These are phyloP conservation scores for Nanorana parkeri DNA, from an alignment of 2,113 vertebrate species.

Conservation along the genomic window DNA sequence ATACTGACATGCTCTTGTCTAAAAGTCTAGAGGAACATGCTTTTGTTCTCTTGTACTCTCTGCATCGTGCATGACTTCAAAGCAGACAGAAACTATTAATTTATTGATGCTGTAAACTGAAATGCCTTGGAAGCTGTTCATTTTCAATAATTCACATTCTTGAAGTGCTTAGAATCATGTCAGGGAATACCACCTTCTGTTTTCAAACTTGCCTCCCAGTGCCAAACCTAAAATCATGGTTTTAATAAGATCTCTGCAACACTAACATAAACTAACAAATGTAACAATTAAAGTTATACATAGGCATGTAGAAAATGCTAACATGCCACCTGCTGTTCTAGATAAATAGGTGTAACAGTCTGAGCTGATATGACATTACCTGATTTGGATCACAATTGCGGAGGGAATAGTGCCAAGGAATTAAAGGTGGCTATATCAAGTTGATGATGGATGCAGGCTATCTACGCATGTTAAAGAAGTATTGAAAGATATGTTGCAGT, in stretches of 20 bases:
- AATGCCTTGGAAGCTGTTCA: slow-evolving; percentile 39
- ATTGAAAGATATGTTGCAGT: no score
- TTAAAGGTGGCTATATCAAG: no score
- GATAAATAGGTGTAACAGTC: neutral
- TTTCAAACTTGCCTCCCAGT: slow-evolving; percentile 3
- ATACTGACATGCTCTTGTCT: neutral
- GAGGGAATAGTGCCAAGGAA: no score
- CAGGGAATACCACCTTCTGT: slow-evolving; percentile 26
- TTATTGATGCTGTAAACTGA: slow-evolving; percentile 37
- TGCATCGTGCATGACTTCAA: slow-evolving; percentile 10
- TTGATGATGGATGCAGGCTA: no score
- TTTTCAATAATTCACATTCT: slow-evolving; percentile 48
- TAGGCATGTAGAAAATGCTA: neutral
- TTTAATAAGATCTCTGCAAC: slow-evolving; percentile 9
- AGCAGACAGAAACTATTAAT: slow-evolving; percentile 32
- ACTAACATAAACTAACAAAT: slow-evolving; percentile 12
- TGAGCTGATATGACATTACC: no score
- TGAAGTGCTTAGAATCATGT: slow-evolving; percentile 34
- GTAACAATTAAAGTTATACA: slow-evolving; percentile 1
- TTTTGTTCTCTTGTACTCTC: slow-evolving; percentile 1
- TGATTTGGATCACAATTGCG: no score
- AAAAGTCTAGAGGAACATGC: slow-evolving; percentile 1
- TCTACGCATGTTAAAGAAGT: no score
- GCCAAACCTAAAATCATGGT: neutral
- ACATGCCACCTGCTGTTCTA: neutral